Base-by-base conservation (phyloP, 2,888 invertebrate species). In the Drosophila mulleri region DNA sequence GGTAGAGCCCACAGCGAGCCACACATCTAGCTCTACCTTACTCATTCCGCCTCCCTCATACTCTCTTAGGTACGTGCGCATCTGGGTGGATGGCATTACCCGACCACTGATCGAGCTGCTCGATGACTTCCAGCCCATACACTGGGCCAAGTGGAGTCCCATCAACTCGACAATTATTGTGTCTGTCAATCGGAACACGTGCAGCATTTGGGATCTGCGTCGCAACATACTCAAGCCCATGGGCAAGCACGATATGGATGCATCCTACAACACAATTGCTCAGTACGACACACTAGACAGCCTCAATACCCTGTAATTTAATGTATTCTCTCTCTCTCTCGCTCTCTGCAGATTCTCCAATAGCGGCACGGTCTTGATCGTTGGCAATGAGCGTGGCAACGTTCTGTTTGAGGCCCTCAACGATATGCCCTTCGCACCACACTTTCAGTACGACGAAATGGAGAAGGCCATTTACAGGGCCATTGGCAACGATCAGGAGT, bases 191-290 rank as follows among this genome's bases (percentile, higher is more conserved):
- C 95, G 95, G 0, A 94, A 94, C 67, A 92, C 94, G 9, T 94
- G 96, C n/a, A 95, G 95, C 60, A 93, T 97, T 26, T 97, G 97
- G 97, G 97, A 97, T 90, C 93, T 97, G 3, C 94, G 95, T 1
- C 93, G 96, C n/a, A 96, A 96, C 87, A 95, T 94, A 3, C 94
- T 96, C 63, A 94, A 94, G 48, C 96, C 97, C 7, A 91, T 92
- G 59, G 86, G 91, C 39, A 79, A 82, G 14, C 87, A 83, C 11
- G 64, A 59, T 0, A 71, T 91, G 45, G 89, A 89, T n/a, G 75
- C 80, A 0, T 90, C 92, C 1, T 83, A 77, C 62, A 80, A 88
- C 37, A 92, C 91, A 1, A 63, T 74, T 32, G 86, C 77, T 16
- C 81, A 84, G 92, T 92, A 67, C 63, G 80, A 5, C 3, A 14